A percentile compares a stretch with the other conserved stretches of the same genome.
Conservation (phyloP, 2,888 invertebrate genomes). For the Caenorhabditis sinica region DNA sequence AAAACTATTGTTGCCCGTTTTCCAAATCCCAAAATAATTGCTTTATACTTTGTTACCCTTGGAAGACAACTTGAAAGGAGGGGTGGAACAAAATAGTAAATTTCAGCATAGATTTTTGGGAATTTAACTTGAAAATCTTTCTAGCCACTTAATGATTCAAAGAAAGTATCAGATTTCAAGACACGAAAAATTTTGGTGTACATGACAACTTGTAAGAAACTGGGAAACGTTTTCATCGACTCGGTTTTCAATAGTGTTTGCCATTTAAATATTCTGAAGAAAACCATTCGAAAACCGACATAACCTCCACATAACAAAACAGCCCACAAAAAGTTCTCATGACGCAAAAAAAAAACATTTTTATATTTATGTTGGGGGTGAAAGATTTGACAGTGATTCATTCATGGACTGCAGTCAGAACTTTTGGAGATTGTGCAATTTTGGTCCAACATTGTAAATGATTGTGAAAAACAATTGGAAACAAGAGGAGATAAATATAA, state of each 20-base stretch:
- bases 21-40: slow-evolving; percentile 28
- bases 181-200: not conserved
- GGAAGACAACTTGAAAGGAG: not conserved
- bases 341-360: not conserved
- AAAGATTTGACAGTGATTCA: not conserved
- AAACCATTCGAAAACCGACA: slow-evolving; percentile 15
- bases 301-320: slow-evolving; percentile 16
- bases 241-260: slow-evolving; percentile 3
- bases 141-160: not conserved
- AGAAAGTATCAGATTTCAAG: not conserved
- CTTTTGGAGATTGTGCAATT: not conserved
- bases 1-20: slow-evolving; percentile 7
- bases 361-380: not conserved
- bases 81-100: not conserved
- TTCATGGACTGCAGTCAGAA: not conserved
- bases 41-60: slow-evolving; percentile 5
- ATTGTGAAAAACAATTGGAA: not conserved
- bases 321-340: not conserved
- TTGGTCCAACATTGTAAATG: not conserved
- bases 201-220: not conserved
- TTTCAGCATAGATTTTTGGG: not conserved
- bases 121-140: not conserved
- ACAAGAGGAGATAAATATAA: slow-evolving; percentile 1
- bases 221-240: not conserved
- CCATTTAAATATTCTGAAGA: slow-evolving; percentile 6